Evolutionary conservation across 1,140 invertebrate genomes (phyloP).

Genomic region (Acromyrmex heyeri): DNA sequence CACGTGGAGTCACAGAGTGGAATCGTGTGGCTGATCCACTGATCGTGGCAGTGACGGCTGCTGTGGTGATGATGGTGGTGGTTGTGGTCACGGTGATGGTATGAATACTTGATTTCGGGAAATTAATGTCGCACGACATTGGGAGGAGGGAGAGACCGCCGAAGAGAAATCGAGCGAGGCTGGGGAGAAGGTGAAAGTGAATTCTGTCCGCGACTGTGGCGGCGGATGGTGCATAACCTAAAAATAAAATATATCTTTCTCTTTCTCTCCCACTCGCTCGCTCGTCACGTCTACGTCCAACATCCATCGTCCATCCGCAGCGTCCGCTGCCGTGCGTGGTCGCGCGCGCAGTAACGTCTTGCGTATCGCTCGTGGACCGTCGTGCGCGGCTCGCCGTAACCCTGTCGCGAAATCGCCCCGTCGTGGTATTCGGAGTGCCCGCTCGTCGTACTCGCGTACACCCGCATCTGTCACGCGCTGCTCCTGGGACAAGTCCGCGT

Average conservation of each 20-base stretch:
- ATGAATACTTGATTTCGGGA: conserved; percentile 45
- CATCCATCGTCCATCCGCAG: not conserved
- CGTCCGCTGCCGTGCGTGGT: not conserved
- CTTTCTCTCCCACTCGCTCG: not conserved
- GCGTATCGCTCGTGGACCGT: not conserved
- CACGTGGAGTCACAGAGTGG: conserved; percentile 1
- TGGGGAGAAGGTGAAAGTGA: conserved; percentile 75
- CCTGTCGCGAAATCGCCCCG: not conserved
- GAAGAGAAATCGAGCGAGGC: not conserved
- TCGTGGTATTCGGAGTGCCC: not conserved
- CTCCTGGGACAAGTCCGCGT: not conserved
- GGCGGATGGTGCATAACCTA: conserved; percentile 71
- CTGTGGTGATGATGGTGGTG: not conserved
- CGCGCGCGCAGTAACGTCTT: not conserved
- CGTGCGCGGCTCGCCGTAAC: not conserved
- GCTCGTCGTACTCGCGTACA: not conserved
- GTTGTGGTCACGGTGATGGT: not conserved
- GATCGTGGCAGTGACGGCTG: no score
- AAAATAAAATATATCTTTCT: conserved; percentile 57
- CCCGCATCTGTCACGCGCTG: not conserved
- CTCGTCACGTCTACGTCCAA: not conserved
- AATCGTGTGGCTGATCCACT: not conserved
- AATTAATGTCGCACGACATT: conserved; percentile 65
- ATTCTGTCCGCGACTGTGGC: not conserved
- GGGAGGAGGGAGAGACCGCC: conserved; percentile 61